phyloP scores from a whole-genome alignment of 2,797 vertebrate species.

The Spinibarbus caldwelli region DNA sequence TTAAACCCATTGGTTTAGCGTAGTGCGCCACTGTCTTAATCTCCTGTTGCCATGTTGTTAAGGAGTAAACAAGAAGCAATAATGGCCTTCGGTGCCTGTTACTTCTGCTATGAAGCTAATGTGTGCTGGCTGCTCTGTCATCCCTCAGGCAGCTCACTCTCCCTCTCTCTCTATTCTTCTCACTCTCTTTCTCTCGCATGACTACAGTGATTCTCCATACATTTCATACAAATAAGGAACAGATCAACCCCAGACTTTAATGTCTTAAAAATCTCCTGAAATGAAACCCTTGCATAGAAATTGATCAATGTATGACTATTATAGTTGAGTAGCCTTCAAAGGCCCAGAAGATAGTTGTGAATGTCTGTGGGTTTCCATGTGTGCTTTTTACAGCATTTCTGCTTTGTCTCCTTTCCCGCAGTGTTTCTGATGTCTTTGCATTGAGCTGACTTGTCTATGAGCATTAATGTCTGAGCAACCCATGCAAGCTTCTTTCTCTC shows the following conservation, averaged over 20 bases:
- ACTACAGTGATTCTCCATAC: neutral
- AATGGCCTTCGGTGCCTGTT: constrained; percentile 41
- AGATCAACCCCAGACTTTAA: neutral
- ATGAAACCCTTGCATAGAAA: neutral
- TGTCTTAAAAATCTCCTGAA: neutral
- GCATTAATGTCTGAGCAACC: constrained; percentile 17
- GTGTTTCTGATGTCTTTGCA: neutral
- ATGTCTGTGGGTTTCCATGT: neutral
- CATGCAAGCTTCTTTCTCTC: constrained; percentile 7
- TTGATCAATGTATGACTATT: neutral
- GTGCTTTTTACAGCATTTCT: constrained; percentile 10
- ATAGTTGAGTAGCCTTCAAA: neutral
- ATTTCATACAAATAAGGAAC: constrained; percentile 13
- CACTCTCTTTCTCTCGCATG: neutral
- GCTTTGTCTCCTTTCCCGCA: constrained; percentile 13
- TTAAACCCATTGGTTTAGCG: constrained; percentile 24
- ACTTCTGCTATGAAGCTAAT: constrained; percentile 49
- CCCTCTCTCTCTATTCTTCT: constrained; percentile 30
- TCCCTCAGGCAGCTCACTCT: constrained; percentile 45
- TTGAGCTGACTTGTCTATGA: neutral
- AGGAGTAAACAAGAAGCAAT: constrained; percentile 44
- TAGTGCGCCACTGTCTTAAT: constrained; percentile 23
- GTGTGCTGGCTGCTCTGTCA: constrained; percentile 50
- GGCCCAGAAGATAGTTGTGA: neutral
- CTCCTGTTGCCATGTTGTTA: constrained; percentile 44